Evolutionary conservation across 2,113 vertebrate genomes (phyloP).

Genomic region (Anoura caudifer): DNA sequence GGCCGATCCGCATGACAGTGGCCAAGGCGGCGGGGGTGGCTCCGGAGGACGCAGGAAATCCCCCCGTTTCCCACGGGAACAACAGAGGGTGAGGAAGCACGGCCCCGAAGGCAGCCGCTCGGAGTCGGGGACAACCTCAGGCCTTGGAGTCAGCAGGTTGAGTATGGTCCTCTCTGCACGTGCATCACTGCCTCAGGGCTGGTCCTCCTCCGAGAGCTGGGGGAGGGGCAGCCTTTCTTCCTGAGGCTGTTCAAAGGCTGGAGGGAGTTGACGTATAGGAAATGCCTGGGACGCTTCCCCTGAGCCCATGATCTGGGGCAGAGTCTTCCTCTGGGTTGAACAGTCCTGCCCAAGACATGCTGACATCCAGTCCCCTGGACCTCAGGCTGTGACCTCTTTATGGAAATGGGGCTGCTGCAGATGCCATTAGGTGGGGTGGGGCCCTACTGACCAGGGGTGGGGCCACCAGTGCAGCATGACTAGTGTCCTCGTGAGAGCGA

Average conservation of each 20-base stretch:
- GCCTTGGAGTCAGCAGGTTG: neutral
- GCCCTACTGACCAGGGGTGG: neutral
- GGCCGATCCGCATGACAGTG: neutral
- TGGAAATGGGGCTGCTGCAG: neutral
- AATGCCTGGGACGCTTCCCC: neutral
- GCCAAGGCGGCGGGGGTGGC: neutral
- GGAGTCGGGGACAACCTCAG: neutral
- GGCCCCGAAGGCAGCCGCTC: neutral
- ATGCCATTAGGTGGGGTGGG: neutral
- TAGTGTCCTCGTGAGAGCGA: neutral
- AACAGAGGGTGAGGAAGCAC: neutral
- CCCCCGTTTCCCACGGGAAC: neutral
- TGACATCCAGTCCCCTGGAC: neutral
- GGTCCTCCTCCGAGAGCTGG: no score
- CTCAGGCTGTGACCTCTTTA: neutral
- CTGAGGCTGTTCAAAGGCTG: neutral
- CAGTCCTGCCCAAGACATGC: neutral
- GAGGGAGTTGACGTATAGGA: neutral
- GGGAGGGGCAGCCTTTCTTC: neutral
- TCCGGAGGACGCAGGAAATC: neutral
- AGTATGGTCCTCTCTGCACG: neutral
- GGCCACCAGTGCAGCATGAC: neutral
- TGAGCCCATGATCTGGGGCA: neutral
- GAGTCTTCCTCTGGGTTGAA: neutral
- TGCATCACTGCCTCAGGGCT: no score